A percentile compares a stretch with the other conserved stretches of the same genome.
Conservation (phyloP, 1,140 invertebrate genomes). For the Micrasema longulum region DNA sequence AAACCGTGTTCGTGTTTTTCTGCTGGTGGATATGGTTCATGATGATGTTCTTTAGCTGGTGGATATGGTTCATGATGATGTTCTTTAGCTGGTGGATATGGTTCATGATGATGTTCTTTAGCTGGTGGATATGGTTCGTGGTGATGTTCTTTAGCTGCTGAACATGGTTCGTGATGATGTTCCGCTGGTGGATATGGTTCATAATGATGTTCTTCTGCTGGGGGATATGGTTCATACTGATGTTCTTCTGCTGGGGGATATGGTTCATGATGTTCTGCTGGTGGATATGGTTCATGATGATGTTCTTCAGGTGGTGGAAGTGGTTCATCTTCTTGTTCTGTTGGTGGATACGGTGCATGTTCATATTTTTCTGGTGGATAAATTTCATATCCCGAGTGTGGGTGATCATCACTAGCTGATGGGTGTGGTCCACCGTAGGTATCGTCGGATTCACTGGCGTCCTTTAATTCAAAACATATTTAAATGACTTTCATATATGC, state of each 20-base stretch:
- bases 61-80: slow-evolving; percentile 16
- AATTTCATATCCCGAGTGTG: background rate
- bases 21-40: background rate
- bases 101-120: background rate
- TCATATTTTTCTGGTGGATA: slow-evolving; percentile 1
- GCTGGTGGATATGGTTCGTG: background rate
- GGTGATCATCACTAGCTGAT: slow-evolving; percentile 1
- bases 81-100: slow-evolving; percentile 16
- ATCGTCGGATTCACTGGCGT: background rate
- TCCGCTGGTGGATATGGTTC: no score
- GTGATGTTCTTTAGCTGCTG: background rate
- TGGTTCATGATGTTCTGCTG: slow-evolving; percentile 9
- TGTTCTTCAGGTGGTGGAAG: background rate
- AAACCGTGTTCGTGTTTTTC: background rate
- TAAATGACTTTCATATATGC: no score
- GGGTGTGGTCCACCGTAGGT: background rate
- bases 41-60: background rate
- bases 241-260: slow-evolving; percentile 13
- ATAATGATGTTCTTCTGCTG: background rate
- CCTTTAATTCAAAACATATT: background rate
- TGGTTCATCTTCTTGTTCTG: background rate
- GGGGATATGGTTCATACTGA: background rate
- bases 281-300: slow-evolving; percentile 2
- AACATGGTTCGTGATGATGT: no score
- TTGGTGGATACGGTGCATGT: background rate